Evolutionary conservation across 2,113 vertebrate species (phyloP), one percentile per base, ranked within the genome.

Genomic region (Poecilia latipinna): DNA sequence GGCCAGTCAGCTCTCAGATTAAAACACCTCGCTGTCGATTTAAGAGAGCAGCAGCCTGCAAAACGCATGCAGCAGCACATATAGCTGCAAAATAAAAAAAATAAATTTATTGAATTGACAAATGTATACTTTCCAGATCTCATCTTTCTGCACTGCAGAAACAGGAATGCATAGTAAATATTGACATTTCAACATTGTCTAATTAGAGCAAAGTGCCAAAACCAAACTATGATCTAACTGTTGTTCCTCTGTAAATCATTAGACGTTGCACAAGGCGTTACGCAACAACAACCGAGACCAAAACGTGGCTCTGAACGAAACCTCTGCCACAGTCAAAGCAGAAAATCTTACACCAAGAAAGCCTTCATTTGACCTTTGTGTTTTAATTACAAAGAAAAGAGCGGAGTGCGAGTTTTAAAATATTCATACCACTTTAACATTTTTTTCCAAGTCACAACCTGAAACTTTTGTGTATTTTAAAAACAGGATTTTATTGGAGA

Each of bases 21-120:
- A 79, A 70, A 54, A 77, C 75, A 82, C 65, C 39, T 68, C 60
- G 13, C 79, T 60, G 68, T 72, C 68, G 76, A 37, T 70, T 63
- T 22, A 63, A 67, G 73, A 67, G 19, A 73, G 35, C 35, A 57
- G 17, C 51, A 57, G 51, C 22, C 51, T 10, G 51, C 22, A 57
- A 37, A 57, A 57, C 24, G 8, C 22, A 57, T 10, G 51, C 51
- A 57, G 51, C 51, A 57, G 48, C 48, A 54, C 48, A 54, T 19
- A 24, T 5, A 22, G 24, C 22, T 24, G 5, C 51, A 57, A 57
- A 22, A 57, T 7, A n/a, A 11, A 37, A 37, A 37, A 37, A 12
- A 2, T 2, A 2, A 2, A 37, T 12, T 37, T 37, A 37, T 3
- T 37, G 35, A 37, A 12, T 11, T 37, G 35, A 37, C 10, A 37